phyloP scores from a whole-genome alignment of 2,888 invertebrate genomes.

The Serripes groenlandicus region DNA sequence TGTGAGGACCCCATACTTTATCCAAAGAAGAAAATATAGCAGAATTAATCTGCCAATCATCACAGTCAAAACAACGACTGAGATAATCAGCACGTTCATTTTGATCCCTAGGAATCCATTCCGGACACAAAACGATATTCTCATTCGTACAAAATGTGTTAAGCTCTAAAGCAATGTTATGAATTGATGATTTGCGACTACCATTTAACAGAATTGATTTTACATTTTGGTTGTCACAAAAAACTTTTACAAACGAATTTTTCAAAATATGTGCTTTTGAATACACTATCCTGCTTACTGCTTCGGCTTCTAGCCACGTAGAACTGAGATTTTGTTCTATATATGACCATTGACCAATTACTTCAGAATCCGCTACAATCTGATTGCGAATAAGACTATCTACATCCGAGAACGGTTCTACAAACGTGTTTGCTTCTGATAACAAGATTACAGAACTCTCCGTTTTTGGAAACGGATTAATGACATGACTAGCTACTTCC shows the following conservation, averaged over 20 bases:
- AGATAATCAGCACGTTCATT: conserved; percentile 25
- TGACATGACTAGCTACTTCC: too few relatives aligned
- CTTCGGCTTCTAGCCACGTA: conserved; percentile 21
- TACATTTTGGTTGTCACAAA: conserved; percentile 24
- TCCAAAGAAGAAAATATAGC: not conserved
- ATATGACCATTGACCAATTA: not conserved
- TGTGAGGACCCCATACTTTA: conserved; percentile 27
- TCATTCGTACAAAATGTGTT: not conserved
- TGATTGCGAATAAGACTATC: too few relatives aligned
- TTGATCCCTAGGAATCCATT: conserved; percentile 14
- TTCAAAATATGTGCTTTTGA: not conserved
- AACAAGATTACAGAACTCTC: too few relatives aligned
- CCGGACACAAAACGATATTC: not conserved
- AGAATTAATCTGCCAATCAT: conserved; percentile 20
- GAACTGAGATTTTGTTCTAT: conserved; percentile 1
- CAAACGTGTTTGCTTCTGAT: too few relatives aligned
- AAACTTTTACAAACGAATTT: conserved; percentile 10
- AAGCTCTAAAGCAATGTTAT: conserved; percentile 9
- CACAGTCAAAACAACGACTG: conserved; percentile 21
- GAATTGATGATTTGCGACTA: not conserved
- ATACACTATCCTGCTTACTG: not conserved
- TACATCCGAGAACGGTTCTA: too few relatives aligned
- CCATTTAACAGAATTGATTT: conserved; percentile 4
- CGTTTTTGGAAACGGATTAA: too few relatives aligned
- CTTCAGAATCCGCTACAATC: too few relatives aligned